Evolutionary conservation across 2,888 invertebrate species (phyloP), one percentile per base, ranked within the genome.

Genomic region (Physocephala rufipes): DNA sequence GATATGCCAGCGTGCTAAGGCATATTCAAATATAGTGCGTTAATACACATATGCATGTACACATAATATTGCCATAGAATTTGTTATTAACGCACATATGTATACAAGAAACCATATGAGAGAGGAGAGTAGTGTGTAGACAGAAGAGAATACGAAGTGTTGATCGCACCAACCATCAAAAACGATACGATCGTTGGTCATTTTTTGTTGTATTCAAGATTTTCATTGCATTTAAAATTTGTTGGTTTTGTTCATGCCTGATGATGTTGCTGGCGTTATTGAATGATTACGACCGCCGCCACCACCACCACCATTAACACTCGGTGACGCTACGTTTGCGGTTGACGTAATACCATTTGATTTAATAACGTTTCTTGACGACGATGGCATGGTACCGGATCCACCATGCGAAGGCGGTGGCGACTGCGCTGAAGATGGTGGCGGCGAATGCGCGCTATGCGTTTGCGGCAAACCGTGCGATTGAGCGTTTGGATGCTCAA

Each of bases 401-500:
- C 67, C 67, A 36, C 36, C 4, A 36, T 36, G 36, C 9, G 9
- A 36, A 36, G 36, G 36, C 9, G 36, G 5, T 36, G 36, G 76
- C 74, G 70, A 71, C 49, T 75, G 75, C 71, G 67, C 53, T n/a
- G 61, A 49, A 61, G 68, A 30, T 9, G 55, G 24, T n/a, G 66
- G 67, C 62, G 77, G 71, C 65, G 65, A 24, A 51, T 65, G 74
- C 73, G 73, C 76, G 73, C 74, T 76, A 76, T 75, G 74, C 67
- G 75, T 55, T 71, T 71, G 78, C 63, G 74, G 70, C 62, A 62
- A 70, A 72, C 69, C 36, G n/a, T 45, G 36, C 61, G 74, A 55
- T 47, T 77, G 75, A 76, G 77, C 75, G 76, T 82, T 81, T 49
- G 80, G 78, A 75, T 85, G 85, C 78, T 85, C 85, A 80, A 82